A percentile compares a stretch with the other conserved stretches of the same genome.
Evolutionary conservation across 2,888 invertebrate genomes (phyloP).

Genomic region (Campoplex capitator): DNA sequence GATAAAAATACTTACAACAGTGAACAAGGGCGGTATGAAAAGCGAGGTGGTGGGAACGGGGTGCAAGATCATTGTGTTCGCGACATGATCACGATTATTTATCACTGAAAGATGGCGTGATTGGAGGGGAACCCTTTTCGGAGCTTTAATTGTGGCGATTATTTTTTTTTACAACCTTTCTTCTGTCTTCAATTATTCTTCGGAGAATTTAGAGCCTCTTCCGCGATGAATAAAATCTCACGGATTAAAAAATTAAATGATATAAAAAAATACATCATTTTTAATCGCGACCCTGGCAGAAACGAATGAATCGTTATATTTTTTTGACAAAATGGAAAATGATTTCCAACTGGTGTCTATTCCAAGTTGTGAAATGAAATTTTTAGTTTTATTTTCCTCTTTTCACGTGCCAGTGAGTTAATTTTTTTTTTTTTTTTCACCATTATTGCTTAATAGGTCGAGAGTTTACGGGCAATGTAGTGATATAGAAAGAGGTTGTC

Average conservation of each 20-base stretch:
- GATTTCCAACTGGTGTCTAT: background rate
- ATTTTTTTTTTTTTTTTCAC: background rate
- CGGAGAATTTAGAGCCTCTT: background rate
- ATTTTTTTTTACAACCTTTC: conserved; percentile 17
- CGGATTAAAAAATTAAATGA: background rate
- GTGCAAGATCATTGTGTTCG: conserved; percentile 35
- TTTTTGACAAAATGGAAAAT: too few species aligned
- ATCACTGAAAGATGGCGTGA: conserved; percentile 40
- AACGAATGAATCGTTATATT: too few species aligned
- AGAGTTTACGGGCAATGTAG: background rate
- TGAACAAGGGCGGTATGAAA: background rate
- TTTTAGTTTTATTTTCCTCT: background rate
- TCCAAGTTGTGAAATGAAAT: background rate
- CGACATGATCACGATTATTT: conserved; percentile 44
- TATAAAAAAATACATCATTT: background rate
- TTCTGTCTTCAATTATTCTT: background rate
- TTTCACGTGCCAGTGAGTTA: background rate
- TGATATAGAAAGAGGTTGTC: conserved; percentile 19
- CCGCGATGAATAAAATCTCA: background rate
- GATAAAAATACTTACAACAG: background rate
- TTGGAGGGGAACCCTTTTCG: conserved; percentile 33
- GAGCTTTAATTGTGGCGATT: conserved; percentile 25
- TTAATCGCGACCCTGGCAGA: background rate
- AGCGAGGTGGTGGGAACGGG: conserved; percentile 14
- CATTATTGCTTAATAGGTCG: conserved; percentile 20